Base-by-base conservation (phyloP, 2,797 vertebrate genomes). In the Pseudopleuronectes americanus region DNA sequence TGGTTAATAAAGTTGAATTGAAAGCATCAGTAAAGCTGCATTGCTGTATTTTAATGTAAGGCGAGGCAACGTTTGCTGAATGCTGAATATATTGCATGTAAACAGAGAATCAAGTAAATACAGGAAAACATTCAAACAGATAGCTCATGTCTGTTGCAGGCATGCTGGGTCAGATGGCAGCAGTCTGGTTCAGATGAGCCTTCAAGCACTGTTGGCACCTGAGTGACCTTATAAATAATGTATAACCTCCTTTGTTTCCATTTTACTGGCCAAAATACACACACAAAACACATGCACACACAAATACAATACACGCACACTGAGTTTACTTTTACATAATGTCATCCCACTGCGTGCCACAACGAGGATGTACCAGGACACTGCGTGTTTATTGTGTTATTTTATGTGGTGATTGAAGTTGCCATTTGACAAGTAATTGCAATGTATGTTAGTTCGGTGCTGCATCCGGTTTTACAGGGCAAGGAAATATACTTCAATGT, bases 201-300 rank as follows among this genome's bases (percentile, higher is more conserved):
- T 31, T 57, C 67, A 76, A 69, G 68, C 57, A 69, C 71, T 83
- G 79, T 76, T 82, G 81, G 71, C 80, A 90, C 77, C 84, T 88
- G 79, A 85, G 68, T 81, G 87, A 73, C 81, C 82, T 88, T 78
- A 80, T 92, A 73, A 85, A 92, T 87, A 85, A 89, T 88, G 68
- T 90, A 91, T 83, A 65, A 17, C 4, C 61, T 72, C 41, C 65
- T 81, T 84, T 88, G 84, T 84, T 90, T 90, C 79, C 88, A 80
- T 74, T 76, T 79, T 82, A 76, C 57, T 41, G 38, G 64, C 63
- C 59, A 78, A 81, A 80, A 81, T 74, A 51, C 54, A 43, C 68
- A 78, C 70, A 75, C 60, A 60, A 71, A 33, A 83, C 56, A 74
- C 47, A 51, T 13, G 33, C 64, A 59, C 36, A 57, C 6, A 47